Evolutionary conservation across 2,797 vertebrate genomes (phyloP).

Genomic region (Adrianichthys oophorus): DNA sequence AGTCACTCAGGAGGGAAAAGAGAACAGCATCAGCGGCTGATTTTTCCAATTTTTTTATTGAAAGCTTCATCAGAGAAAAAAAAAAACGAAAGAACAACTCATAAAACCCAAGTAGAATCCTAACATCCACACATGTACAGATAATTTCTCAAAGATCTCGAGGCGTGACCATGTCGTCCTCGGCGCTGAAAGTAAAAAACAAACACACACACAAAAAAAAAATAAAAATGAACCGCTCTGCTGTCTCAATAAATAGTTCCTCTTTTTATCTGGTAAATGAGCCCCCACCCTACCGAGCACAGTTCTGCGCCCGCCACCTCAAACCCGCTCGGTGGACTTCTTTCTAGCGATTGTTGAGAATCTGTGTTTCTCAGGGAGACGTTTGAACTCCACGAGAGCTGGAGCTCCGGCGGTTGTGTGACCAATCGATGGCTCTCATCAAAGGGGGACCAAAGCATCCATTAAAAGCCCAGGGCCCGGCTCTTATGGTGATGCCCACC

Average conservation of each 20-base stretch:
- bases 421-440: slow-evolving; percentile 72
- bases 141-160: slow-evolving; percentile 80
- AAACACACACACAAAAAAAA: slow-evolving; percentile 20
- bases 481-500: slow-evolving; percentile 37
- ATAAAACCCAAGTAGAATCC: slow-evolving; percentile 91
- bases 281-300: slow-evolving; percentile 36
- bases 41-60: slow-evolving; percentile 87
- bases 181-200: slow-evolving; percentile 57
- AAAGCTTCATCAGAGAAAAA: slow-evolving; percentile 94
- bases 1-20: slow-evolving; percentile 38
- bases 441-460: slow-evolving; percentile 72
- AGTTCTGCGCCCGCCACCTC: slow-evolving; percentile 26
- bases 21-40: slow-evolving; percentile 29
- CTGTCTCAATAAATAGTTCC: slow-evolving; percentile 74
- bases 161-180: slow-evolving; percentile 70
- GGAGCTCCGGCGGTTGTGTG: slow-evolving; percentile 53
- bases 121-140: slow-evolving; percentile 97
- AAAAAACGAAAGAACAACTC: slow-evolving; percentile 67
- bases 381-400: slow-evolving; percentile 43
- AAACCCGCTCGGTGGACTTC: slow-evolving; percentile 35
- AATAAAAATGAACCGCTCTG: slow-evolving; percentile 67
- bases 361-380: slow-evolving; percentile 52
- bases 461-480: slow-evolving; percentile 66
- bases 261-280: slow-evolving; percentile 35
- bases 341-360: slow-evolving; percentile 52